A percentile compares a stretch with the other conserved stretches of the same genome.
Conservation (phyloP, 2,113 vertebrate species). For the Rhinoderma darwinii region DNA sequence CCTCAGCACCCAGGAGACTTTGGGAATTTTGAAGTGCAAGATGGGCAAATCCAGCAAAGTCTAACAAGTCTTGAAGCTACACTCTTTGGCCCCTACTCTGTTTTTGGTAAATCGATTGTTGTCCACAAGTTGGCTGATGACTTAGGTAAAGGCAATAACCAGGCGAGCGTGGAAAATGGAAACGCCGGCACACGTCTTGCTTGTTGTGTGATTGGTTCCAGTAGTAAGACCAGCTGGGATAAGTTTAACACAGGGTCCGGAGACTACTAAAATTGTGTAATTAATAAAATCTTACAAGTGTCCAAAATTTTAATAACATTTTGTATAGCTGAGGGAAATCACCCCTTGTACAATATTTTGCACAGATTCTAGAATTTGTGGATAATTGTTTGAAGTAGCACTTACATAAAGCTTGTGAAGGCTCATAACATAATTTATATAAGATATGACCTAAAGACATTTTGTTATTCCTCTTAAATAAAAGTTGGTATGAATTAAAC, state of each 20-base stretch:
- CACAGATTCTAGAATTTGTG: background rate
- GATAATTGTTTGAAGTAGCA: background rate
- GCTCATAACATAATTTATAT: background rate
- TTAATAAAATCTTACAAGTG: background rate
- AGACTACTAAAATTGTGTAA: no score
- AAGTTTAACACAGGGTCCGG: slow-evolving; percentile 46
- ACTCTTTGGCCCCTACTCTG: slow-evolving; percentile 75
- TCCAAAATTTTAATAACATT: background rate
- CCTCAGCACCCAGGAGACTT: slow-evolving; percentile 92
- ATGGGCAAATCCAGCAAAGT: slow-evolving; percentile 74
- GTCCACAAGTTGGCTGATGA: slow-evolving; percentile 87
- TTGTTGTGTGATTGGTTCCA: slow-evolving; percentile 86
- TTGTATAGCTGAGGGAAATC: background rate
- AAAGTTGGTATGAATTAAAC: background rate
- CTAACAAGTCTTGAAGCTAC: slow-evolving; percentile 71
- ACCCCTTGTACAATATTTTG: background rate
- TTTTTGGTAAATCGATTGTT: slow-evolving; percentile 86
- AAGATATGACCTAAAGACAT: background rate
- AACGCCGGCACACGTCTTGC: slow-evolving; percentile 88
- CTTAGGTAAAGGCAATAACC: slow-evolving; percentile 82
- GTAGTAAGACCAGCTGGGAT: slow-evolving; percentile 72
- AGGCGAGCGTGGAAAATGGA: slow-evolving; percentile 84
- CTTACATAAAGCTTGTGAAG: background rate
- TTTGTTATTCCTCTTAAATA: background rate
- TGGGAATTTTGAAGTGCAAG: slow-evolving; percentile 82